Evolutionary conservation across 2,888 invertebrate genomes (phyloP).

Genomic region (Hypercompe scribonia): DNA sequence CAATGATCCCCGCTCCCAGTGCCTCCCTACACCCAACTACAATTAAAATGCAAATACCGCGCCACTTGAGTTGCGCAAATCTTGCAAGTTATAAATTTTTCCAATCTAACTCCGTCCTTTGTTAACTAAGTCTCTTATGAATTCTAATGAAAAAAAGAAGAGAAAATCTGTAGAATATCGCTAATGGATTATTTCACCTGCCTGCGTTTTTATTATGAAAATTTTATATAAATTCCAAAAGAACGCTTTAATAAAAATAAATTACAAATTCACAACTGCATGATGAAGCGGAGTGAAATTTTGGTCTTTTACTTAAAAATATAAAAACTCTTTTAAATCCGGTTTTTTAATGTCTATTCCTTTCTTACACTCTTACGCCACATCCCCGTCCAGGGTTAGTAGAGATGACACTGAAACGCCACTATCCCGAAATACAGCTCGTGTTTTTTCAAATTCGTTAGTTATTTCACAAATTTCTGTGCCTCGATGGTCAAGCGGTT

Average conservation of each 20-base stretch:
- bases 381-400: neutral
- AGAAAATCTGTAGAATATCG: constrained; percentile 48
- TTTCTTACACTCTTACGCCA: no score
- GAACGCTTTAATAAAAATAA: constrained; percentile 20
- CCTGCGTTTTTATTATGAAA: constrained; percentile 46
- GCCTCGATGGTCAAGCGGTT: no score
- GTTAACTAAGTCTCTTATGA: constrained; percentile 61
- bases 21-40: constrained; percentile 33
- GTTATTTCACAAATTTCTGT: no score
- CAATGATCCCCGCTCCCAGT: constrained; percentile 18
- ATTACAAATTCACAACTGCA: constrained; percentile 3
- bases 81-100: constrained; percentile 73
- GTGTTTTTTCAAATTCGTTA: no score
- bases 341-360: neutral
- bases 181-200: constrained; percentile 54
- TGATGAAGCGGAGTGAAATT: constrained; percentile 5
- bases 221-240: constrained; percentile 35
- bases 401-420: neutral
- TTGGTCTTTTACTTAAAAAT: neutral
- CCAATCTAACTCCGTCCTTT: constrained; percentile 69
- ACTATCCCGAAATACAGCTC: no score
- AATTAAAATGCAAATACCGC: constrained; percentile 75
- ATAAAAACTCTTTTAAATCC: neutral
- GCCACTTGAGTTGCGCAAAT: constrained; percentile 67
- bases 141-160: constrained; percentile 52